Evolutionary conservation across 2,113 vertebrate genomes (phyloP).

Genomic region (Oxygymnocypris stewartii): DNA sequence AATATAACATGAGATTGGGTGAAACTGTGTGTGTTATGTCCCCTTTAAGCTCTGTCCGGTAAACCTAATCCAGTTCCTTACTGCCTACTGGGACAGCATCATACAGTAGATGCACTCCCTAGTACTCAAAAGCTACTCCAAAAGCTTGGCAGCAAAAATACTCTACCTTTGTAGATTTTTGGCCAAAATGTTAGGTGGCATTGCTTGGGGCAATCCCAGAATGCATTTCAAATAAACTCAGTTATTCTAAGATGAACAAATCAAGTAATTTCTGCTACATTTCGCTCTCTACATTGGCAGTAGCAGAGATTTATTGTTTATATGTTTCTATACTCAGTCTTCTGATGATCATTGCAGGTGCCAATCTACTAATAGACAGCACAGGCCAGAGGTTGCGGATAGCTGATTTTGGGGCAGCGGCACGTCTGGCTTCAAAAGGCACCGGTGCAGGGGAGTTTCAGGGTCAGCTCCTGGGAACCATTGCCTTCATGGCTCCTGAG

Average conservation of each 20-base stretch:
- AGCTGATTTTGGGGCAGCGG: constrained; percentile 89
- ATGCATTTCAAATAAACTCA: no score
- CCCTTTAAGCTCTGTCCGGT: no score
- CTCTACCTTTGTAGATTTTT: no score
- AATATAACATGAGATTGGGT: no score
- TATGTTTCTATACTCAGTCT: neutral
- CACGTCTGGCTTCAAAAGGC: constrained; percentile 88
- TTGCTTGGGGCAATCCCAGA: no score
- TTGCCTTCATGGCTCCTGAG: constrained; percentile 93
- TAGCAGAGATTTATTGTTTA: neutral
- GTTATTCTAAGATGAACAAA: no score
- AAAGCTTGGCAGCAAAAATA: no score
- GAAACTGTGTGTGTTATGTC: no score
- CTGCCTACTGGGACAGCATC: neutral
- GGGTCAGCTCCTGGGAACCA: constrained; percentile 88
- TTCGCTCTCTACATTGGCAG: neutral
- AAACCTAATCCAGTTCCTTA: neutral
- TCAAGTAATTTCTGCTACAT: neutral
- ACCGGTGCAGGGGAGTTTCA: constrained; percentile 91
- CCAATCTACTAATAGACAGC: constrained; percentile 91
- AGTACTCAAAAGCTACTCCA: no score
- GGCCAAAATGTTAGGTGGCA: no score
- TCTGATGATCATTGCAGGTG: constrained; percentile 73
- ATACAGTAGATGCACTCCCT: neutral
- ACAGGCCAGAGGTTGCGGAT: constrained; percentile 88